phyloP scores from a whole-genome alignment of 2,888 invertebrate genomes.

The Andrena trimmerana region DNA sequence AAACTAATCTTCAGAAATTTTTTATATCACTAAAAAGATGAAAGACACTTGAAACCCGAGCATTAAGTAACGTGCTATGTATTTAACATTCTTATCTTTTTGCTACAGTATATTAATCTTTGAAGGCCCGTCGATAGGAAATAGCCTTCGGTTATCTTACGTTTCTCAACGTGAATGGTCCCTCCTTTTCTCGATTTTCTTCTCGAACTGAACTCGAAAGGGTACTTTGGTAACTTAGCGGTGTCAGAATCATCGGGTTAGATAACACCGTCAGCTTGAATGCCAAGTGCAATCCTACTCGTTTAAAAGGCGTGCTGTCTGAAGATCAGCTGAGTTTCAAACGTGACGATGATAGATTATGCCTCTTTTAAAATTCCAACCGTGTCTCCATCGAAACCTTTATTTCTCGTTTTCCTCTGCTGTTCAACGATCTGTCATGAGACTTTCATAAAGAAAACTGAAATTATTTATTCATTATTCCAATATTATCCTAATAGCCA shows the following conservation, averaged over 20 bases:
- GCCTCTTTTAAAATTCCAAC: conserved; percentile 57
- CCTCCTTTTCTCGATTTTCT: conserved; percentile 20
- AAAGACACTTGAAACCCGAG: no score
- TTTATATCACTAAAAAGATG: no score
- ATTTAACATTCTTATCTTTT: no score
- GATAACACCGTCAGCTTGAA: conserved; percentile 61
- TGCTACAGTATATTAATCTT: not conserved
- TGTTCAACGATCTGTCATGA: not conserved
- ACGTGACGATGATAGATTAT: conserved; percentile 51
- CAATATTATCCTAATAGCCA: not conserved
- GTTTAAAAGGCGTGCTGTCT: conserved; percentile 49
- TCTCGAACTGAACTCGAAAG: conserved; percentile 34
- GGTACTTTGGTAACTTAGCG: not conserved
- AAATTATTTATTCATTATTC: not conserved
- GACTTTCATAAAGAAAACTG: not conserved
- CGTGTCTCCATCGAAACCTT: conserved; percentile 50
- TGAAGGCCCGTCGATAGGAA: not conserved
- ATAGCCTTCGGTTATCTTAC: conserved; percentile 34
- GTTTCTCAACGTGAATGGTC: conserved; percentile 42
- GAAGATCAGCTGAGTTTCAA: conserved; percentile 58
- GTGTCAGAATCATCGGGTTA: conserved; percentile 56
- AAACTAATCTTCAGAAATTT: no score
- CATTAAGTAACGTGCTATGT: no score
- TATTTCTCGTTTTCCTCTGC: not conserved
- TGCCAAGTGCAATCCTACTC: conserved; percentile 59